Conservation (phyloP, 2,113 vertebrate species). For the Tauraco erythrolophus region DNA sequence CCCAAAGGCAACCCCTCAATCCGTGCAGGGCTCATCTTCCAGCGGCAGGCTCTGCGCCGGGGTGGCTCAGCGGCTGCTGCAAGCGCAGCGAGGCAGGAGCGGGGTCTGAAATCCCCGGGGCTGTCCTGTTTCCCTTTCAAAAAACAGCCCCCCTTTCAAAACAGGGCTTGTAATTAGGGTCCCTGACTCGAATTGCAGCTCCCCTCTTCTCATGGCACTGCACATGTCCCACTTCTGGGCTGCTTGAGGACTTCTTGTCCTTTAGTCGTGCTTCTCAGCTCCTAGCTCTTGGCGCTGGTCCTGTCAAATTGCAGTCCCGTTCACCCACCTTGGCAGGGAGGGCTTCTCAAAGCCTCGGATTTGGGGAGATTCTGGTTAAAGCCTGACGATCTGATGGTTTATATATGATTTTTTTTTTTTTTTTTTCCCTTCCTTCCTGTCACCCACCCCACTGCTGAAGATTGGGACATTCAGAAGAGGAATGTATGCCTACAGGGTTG, state of each 20-base stretch:
- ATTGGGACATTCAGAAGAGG: not conserved
- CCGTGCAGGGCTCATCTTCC: not conserved
- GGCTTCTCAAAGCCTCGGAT: not conserved
- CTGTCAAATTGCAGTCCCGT: not conserved
- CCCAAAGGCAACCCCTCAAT: not conserved
- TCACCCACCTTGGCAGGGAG: not conserved
- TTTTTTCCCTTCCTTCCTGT: not conserved
- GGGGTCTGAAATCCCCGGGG: not conserved
- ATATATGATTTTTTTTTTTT: not conserved
- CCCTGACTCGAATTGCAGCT: not conserved
- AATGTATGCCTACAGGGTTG: not conserved
- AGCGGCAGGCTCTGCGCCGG: not conserved
- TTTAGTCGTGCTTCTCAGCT: rapidly evolving
- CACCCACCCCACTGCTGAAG: not conserved
- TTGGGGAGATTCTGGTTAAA: not conserved
- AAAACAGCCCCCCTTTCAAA: not conserved
- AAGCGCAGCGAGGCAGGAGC: not conserved
- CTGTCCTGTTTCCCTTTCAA: not conserved
- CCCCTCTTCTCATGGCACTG: not conserved
- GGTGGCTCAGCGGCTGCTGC: not conserved
- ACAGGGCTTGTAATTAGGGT: not conserved
- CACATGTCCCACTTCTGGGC: not conserved
- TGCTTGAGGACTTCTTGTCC: not conserved
- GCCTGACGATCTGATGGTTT: not conserved
- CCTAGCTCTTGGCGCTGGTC: not conserved